A percentile compares a stretch with the other conserved stretches of the same genome.
Conservation (phyloP, 64 coral and sea anemone genomes). For the Platygyra sinensis region DNA sequence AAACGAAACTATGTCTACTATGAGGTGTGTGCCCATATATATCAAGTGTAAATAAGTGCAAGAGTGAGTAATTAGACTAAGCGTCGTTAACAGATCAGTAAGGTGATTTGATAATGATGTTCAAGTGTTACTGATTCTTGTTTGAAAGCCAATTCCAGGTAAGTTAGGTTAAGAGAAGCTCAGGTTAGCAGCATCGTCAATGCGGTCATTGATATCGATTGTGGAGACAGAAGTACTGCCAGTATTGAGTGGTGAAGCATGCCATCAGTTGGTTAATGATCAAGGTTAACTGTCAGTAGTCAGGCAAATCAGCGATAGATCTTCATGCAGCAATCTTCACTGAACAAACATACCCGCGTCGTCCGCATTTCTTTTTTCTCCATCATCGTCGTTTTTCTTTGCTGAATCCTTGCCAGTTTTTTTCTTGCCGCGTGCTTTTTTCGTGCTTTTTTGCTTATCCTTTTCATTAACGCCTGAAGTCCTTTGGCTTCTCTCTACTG, state of each 20-base stretch:
- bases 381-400: neutral
- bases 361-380: neutral
- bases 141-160: no score
- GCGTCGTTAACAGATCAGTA: no score
- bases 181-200: no score
- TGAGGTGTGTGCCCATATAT: no score
- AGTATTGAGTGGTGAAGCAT: neutral
- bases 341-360: conserved; percentile 33
- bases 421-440: conserved; percentile 14
- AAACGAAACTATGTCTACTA: no score
- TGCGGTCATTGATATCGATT: neutral
- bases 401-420: neutral
- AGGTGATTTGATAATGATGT: no score
- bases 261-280: conserved; percentile 11
- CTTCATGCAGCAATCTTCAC: neutral
- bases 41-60: no score
- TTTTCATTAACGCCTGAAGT: neutral
- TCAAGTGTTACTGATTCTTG: no score
- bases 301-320: neutral
- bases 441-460: neutral
- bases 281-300: neutral
- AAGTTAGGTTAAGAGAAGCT: no score
- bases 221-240: neutral
- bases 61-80: no score
- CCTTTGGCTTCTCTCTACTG: neutral